A percentile compares a stretch with the other conserved stretches of the same genome.
These are phyloP conservation scores for Pollenia griseotomentosa DNA, from an alignment of 2,888 invertebrate species.

Conservation along the genomic window DNA sequence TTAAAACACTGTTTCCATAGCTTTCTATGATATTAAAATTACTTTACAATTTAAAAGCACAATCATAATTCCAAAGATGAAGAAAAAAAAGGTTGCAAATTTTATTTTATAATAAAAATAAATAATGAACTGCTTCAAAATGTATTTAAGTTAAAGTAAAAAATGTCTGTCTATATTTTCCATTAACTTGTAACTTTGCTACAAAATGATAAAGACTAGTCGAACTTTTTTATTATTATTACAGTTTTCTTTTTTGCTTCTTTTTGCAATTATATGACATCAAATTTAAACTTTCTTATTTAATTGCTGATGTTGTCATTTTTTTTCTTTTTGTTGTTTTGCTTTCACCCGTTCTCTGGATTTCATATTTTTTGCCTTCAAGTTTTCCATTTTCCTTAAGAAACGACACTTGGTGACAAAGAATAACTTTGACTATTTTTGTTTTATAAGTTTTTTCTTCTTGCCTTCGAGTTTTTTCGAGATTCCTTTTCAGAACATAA, in stretches of 20 bases:
- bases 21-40: conserved; percentile 9
- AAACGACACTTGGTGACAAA: conserved; percentile 58
- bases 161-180: conserved; percentile 50
- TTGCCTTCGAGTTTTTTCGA: conserved; percentile 4
- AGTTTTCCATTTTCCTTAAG: conserved; percentile 44
- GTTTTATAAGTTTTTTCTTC: conserved; percentile 40
- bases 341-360: not conserved
- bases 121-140: conserved; percentile 35
- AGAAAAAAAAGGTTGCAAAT: not conserved
- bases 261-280: conserved; percentile 69
- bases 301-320: conserved; percentile 67
- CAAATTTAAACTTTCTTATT: conserved; percentile 69
- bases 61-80: not conserved
- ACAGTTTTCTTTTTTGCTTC: conserved; percentile 23
- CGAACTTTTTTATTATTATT: conserved; percentile 43
- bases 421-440: conserved; percentile 62
- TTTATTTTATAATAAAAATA: conserved; percentile 4
- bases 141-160: conserved; percentile 48
- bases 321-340: conserved; percentile 13
- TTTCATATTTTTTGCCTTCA: conserved; percentile 11
- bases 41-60: not conserved
- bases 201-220: conserved; percentile 53
- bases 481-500: conserved; percentile 67
- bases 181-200: conserved; percentile 56
- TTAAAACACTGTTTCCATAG: not conserved